These are phyloP conservation scores for Holothuria glaberrima DNA, from an alignment of 35 echinoderm and acorn worm genomes.

Conservation along the genomic window DNA sequence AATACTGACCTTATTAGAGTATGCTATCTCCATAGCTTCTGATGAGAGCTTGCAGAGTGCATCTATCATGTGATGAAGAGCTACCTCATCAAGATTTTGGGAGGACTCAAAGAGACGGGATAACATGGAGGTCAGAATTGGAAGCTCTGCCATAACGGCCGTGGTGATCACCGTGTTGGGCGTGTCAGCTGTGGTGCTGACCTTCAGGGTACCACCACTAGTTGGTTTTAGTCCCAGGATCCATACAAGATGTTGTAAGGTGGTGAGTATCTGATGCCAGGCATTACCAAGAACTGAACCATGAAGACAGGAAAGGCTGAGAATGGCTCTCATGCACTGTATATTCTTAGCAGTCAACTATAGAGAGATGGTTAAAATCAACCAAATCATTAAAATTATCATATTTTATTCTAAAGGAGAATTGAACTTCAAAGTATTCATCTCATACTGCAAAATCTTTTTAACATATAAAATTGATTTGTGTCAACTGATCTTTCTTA, in stretches of 20 bases:
- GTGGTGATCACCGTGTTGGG: slow-evolving; percentile 97
- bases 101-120: slow-evolving; percentile 98
- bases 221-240: slow-evolving; percentile 94
- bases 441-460: too few species aligned
- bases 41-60: slow-evolving; percentile 93
- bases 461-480: not conserved
- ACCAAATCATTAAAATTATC: too few species aligned
- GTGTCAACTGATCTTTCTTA: not conserved
- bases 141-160: slow-evolving; percentile 94
- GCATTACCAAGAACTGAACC: slow-evolving; percentile 91
- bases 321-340: slow-evolving; percentile 97
- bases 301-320: slow-evolving; percentile 90
- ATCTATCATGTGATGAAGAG: slow-evolving; percentile 97
- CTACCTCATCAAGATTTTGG: slow-evolving; percentile 96
- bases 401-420: too few species aligned
- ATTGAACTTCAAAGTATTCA: too few species aligned
- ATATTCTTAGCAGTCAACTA: slow-evolving; percentile 98
- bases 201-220: slow-evolving; percentile 80
- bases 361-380: not conserved
- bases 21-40: slow-evolving; percentile 96
- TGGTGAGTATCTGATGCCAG: slow-evolving; percentile 96
- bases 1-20: slow-evolving; percentile 82
- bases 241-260: slow-evolving; percentile 96
- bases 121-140: slow-evolving; percentile 89
- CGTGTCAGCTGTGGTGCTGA: slow-evolving; percentile 61